A percentile compares a stretch with the other conserved stretches of the same genome.
Conservation (phyloP, 2,797 vertebrate species). For the Aldrovandia affinis region DNA sequence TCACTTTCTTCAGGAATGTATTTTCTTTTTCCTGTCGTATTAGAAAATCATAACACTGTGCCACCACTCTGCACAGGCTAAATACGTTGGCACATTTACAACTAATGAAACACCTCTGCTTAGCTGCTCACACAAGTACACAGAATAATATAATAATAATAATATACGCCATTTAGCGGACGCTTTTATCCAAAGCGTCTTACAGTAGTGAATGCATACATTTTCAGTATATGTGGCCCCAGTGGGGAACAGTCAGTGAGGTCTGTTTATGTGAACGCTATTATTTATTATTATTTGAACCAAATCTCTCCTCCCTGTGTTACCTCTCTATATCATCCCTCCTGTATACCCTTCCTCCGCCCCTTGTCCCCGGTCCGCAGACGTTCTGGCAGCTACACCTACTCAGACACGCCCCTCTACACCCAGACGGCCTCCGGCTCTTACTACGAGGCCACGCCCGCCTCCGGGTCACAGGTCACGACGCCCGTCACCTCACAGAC, state of each 20-base stretch:
- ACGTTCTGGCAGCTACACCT: constrained; percentile 82
- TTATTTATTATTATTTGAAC: neutral
- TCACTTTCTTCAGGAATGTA: constrained; percentile 22
- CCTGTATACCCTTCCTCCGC: neutral
- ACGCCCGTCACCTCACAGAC: constrained; percentile 78
- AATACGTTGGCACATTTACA: too few relatives aligned
- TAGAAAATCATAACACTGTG: neutral
- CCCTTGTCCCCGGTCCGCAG: constrained; percentile 58
- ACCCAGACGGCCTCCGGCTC: constrained; percentile 75
- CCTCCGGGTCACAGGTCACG: constrained; percentile 80
- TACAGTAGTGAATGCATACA: too few relatives aligned
- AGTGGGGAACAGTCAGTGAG: too few relatives aligned
- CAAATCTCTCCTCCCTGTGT: neutral
- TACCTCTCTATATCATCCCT: neutral
- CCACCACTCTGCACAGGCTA: too few relatives aligned
- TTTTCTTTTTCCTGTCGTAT: neutral
- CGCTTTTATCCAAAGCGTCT: too few relatives aligned
- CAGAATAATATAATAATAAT: neutral
- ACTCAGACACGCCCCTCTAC: constrained; percentile 84
- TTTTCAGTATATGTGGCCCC: too few relatives aligned
- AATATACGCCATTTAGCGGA: too few relatives aligned
- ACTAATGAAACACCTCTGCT: neutral
- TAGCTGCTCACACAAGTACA: neutral
- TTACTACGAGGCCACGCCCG: constrained; percentile 81
- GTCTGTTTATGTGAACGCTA: neutral